Evolutionary conservation across 92 coral and sea anemone genomes (phyloP).

Genomic region (Pocillopora grandis): DNA sequence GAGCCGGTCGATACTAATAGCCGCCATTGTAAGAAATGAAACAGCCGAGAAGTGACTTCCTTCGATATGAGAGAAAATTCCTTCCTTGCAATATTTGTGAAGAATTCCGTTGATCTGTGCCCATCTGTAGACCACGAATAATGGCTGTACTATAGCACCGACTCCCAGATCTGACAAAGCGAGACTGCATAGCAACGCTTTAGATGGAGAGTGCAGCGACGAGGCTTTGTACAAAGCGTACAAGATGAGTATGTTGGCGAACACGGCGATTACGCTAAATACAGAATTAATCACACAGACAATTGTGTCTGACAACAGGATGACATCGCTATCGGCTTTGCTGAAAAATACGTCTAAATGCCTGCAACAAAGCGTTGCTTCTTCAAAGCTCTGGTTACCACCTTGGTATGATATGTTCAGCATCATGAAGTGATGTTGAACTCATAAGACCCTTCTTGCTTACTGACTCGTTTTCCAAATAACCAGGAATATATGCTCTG

Average conservation of each 20-base stretch:
- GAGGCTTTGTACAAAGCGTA: conserved; percentile 51
- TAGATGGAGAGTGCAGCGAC: conserved; percentile 52
- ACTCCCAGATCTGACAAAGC: conserved; percentile 62
- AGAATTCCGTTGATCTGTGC: conserved; percentile 41
- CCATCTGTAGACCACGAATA: conserved; percentile 51
- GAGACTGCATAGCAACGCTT: conserved; percentile 50
- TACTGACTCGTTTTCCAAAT: too few species aligned
- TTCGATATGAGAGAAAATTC: conserved; percentile 45
- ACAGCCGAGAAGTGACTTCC: conserved; percentile 51
- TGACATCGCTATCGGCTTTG: conserved; percentile 18
- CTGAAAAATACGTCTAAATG: conserved; percentile 27
- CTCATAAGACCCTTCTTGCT: too few species aligned
- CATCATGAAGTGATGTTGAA: not conserved
- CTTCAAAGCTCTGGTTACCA: conserved; percentile 15
- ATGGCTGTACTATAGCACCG: conserved; percentile 61
- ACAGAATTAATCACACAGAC: conserved; percentile 48
- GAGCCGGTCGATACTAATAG: conserved; percentile 55
- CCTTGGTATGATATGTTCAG: not conserved
- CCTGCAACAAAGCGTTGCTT: conserved; percentile 3
- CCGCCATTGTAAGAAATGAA: conserved; percentile 55
- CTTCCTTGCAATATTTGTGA: conserved; percentile 30
- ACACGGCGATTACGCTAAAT: conserved; percentile 46
- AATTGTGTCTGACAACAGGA: conserved; percentile 13
- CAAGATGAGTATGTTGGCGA: conserved; percentile 41
- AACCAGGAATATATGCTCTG: too few species aligned